These are phyloP conservation scores for Agrenia bidenticulata DNA, from an alignment of 2,888 invertebrate genomes.

Conservation along the genomic window DNA sequence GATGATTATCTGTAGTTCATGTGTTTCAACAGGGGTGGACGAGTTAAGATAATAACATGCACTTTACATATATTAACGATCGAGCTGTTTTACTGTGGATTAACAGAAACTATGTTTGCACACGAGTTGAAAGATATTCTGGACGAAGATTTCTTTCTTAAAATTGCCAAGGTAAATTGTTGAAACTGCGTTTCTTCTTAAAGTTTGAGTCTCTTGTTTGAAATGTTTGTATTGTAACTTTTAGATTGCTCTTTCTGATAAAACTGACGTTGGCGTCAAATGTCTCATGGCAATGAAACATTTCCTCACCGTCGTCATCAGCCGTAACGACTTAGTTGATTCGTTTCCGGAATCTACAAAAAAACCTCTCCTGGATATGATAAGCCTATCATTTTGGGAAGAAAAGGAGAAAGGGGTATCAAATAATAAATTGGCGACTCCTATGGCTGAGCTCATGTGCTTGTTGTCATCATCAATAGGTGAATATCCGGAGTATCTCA, in stretches of 20 bases:
- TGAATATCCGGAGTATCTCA: constrained; percentile 10
- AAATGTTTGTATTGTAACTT: not conserved
- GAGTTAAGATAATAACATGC: constrained; percentile 40
- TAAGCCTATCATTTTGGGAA: constrained; percentile 33
- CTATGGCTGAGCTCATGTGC: constrained; percentile 30
- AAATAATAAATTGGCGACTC: constrained; percentile 5
- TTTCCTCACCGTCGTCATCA: constrained; percentile 32
- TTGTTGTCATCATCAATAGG: constrained; percentile 13
- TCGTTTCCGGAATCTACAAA: constrained; percentile 12
- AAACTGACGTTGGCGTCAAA: constrained; percentile 13
- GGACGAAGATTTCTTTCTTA: constrained; percentile 18
- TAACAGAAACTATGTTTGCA: constrained; percentile 32
- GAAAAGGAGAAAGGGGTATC: constrained; percentile 12
- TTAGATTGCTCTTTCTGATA: constrained; percentile 12
- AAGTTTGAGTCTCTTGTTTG: not conserved
- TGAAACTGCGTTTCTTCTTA: not conserved
- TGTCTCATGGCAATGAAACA: constrained; percentile 37
- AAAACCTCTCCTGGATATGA: constrained; percentile 3
- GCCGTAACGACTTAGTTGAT: constrained; percentile 21
- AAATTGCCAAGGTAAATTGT: constrained; percentile 29
- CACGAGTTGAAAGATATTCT: constrained; percentile 33
- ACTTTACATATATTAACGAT: constrained; percentile 47
- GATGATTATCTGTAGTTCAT: not conserved
- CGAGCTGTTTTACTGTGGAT: constrained; percentile 40
- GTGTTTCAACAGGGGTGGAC: constrained; percentile 23